Base-by-base conservation (phyloP, 2,888 invertebrate species). In the Macroteleia sp. region DNA sequence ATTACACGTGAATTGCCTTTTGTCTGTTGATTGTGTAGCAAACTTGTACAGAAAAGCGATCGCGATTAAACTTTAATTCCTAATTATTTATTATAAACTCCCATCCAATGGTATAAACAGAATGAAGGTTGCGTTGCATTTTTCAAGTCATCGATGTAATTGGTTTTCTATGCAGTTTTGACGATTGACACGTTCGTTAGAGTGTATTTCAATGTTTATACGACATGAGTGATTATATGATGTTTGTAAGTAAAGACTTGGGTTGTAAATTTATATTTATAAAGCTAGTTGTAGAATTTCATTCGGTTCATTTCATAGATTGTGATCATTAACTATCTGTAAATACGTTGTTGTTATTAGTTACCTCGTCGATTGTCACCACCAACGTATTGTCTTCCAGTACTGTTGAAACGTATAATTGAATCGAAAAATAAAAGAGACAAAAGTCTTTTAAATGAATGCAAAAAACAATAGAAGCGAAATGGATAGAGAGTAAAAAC, bases 361-460 rank as follows among this genome's bases (percentile, higher is more conserved):
- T 74, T 61, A 61, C 20, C 36, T 66, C 52, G 36, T 67, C 74
- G 57, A 69, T 48, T 62, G n/a, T 76, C 69, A 76, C 28, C 59
- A 70, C 52, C 57, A 64, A 77, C 66, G 66, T 77, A 70, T 77
- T 70, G 70, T 70, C 70, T 77, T 81, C 79, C 67, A 80, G 70
- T 74, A 69, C 79, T 76, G 69, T 73, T 70, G 74, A 79, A 81
- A 81, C 78, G 77, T 81, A 77, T 30, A 28, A 41, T 36, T 52
- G 22, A 34, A 46, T 28, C 19, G 3, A n/a, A n/a, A n/a, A n/a
- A n/a, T n/a, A 32, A 48, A 0, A 25, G n/a, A 6, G 16, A 8
- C 12, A 14, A 25, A 25, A n/a, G 20, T 8, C 12, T 22, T n/a
- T 22, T 4, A 44, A 25, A 79, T n/a, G n/a, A 79, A 79, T 77